A percentile compares a stretch with the other conserved stretches of the same genome.
Evolutionary conservation across 2,888 invertebrate genomes (phyloP).

Genomic region (Torymus auratus): DNA sequence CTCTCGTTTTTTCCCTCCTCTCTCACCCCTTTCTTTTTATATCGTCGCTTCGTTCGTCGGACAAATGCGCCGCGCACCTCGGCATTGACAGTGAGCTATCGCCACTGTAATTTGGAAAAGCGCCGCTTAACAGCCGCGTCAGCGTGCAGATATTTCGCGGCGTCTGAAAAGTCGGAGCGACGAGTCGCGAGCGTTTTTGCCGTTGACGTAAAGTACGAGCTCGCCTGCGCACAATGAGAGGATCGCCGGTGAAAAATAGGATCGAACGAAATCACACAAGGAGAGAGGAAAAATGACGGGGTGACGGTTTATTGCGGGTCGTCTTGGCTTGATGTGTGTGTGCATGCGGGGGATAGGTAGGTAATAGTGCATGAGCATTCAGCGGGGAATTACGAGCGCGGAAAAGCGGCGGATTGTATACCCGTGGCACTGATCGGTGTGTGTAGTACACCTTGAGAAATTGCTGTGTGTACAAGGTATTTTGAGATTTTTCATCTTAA

Average conservation of each 20-base stretch:
- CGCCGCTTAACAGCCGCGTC: constrained; percentile 60
- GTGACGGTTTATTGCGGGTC: constrained; percentile 11
- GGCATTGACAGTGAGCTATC: constrained; percentile 68
- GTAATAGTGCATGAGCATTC: not conserved
- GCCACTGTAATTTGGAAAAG: constrained; percentile 65
- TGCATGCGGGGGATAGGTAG: too few relatives aligned
- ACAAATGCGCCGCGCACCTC: constrained; percentile 65
- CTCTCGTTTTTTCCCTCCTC: constrained; percentile 4
- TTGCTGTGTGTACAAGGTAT: too few relatives aligned
- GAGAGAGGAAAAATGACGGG: constrained; percentile 23
- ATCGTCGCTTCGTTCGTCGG: constrained; percentile 55
- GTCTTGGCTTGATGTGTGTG: too few relatives aligned
- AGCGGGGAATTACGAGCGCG: constrained; percentile 36
- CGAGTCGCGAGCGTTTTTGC: constrained; percentile 1
- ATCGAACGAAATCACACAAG: constrained; percentile 10
- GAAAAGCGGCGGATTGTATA: constrained; percentile 24
- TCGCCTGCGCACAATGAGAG: constrained; percentile 3
- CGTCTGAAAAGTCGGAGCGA: constrained; percentile 67
- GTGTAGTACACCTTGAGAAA: too few relatives aligned
- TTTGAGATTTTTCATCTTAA: too few relatives aligned
- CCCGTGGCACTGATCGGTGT: too few relatives aligned
- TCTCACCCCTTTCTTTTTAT: constrained; percentile 41
- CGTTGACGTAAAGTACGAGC: constrained; percentile 9
- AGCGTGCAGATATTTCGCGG: constrained; percentile 62
- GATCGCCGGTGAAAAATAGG: constrained; percentile 31